Evolutionary conservation across 2,113 vertebrate genomes (phyloP), one percentile per base, ranked within the genome.

Genomic region (Trichomycterus rosablanca): DNA sequence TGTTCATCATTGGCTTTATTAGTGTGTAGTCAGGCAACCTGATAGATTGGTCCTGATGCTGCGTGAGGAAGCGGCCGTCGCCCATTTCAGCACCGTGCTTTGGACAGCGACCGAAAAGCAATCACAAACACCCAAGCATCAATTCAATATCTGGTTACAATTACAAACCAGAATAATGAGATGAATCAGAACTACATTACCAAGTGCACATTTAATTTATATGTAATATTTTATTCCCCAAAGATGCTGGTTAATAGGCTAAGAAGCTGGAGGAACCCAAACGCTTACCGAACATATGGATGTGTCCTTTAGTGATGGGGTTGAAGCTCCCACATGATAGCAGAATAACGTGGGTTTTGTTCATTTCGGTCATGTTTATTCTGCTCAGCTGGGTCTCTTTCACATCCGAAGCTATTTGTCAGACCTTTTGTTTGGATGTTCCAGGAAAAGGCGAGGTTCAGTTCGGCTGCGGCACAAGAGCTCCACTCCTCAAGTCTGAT

Each of bases 321-420:
- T 97, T 97, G 86, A 97, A 96, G 86, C 94, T 97, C 81, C 95
- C 95, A 79, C 95, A 97, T 74, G 95, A 89, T 60, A 97, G 88
- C 81, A 97, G 67, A 74, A 97, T 97, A 66, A 95, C 94, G 83
- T 97, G 95, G 39, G 92, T 95, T 77, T 97, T 96, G 55, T 77
- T 86, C 66, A 78, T 87, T 67, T 97, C 94, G 23, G 93, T 91
- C 94, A 97, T 97, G 74, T 51, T 80, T 10, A 11, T 20, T 34
- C 23, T n/a, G 59, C 15, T 22, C 19, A 58, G 34, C 58, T 59
- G 59, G 3, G 48, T 65, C 18, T 40, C 9, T 58, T 51, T 32
- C 30, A 61, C 49, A 59, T 46, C 24, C 51, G 70, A 18, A 10
- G 28, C 24, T 3, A 22, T 24, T 49, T 12, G 53, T 12, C 24